Evolutionary conservation across 2,888 invertebrate species (phyloP).

Genomic region (Prosopocoilus inquinatus): DNA sequence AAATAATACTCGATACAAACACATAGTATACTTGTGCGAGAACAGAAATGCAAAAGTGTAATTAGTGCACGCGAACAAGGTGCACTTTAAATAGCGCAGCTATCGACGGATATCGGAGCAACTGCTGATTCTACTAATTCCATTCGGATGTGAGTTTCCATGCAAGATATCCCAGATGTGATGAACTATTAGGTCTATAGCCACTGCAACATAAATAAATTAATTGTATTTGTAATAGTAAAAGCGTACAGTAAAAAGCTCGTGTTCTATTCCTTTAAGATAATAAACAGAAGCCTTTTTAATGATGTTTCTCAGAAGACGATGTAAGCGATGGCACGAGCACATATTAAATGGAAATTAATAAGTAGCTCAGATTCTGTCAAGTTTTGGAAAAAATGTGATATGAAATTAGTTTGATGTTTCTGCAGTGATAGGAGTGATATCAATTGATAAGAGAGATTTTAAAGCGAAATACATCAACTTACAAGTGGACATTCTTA

Average conservation of each 20-base stretch:
- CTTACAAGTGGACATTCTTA: too few relatives aligned
- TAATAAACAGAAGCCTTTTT: too few relatives aligned
- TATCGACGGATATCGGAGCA: slow-evolving; percentile 17
- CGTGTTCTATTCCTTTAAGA: too few relatives aligned
- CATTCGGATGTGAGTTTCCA: slow-evolving; percentile 48
- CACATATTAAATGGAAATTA: too few relatives aligned
- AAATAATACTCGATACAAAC: slow-evolving; percentile 4
- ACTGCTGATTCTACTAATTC: slow-evolving; percentile 33
- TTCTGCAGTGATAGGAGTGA: too few relatives aligned
- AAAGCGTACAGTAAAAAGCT: background rate
- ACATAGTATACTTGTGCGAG: background rate
- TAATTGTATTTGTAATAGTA: slow-evolving; percentile 32
- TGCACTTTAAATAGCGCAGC: background rate
- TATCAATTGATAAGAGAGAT: too few relatives aligned
- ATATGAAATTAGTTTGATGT: too few relatives aligned
- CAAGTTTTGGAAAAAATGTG: too few relatives aligned
- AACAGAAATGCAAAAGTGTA: slow-evolving; percentile 4
- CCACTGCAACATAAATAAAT: slow-evolving; percentile 82
- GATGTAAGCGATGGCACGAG: too few relatives aligned
- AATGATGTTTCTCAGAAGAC: too few relatives aligned
- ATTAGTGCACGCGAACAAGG: background rate
- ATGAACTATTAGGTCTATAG: slow-evolving; percentile 98
- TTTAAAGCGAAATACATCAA: too few relatives aligned
- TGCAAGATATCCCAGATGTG: slow-evolving; percentile 97
- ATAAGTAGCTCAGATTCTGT: too few relatives aligned